A percentile compares a stretch with the other conserved stretches of the same genome.
Conservation (phyloP, 2,888 invertebrate species). For the Hydroisotoma schaefferi region DNA sequence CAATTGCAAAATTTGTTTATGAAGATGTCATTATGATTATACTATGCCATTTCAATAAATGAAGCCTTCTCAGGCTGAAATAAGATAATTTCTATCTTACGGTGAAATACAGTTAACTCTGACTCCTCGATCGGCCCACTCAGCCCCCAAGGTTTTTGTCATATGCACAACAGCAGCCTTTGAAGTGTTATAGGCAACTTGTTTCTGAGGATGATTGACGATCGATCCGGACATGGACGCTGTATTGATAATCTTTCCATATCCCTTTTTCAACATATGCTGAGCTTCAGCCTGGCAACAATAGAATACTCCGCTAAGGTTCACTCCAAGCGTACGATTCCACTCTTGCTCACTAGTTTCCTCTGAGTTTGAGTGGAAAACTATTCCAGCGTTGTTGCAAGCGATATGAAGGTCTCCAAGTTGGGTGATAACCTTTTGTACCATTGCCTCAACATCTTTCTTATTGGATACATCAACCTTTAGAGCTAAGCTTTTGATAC, state of each 20-base stretch:
- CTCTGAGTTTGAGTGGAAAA: slow-evolving; percentile 41
- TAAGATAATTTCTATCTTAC: too few relatives aligned
- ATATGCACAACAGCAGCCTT: slow-evolving; percentile 46
- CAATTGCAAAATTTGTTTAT: too few relatives aligned
- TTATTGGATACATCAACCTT: slow-evolving; percentile 48
- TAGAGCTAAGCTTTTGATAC: slow-evolving; percentile 40
- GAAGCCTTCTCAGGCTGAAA: neutral
- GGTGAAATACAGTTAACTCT: slow-evolving; percentile 47
- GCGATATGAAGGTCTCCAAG: slow-evolving; percentile 46
- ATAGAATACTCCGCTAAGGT: slow-evolving; percentile 47
- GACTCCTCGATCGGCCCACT: slow-evolving; percentile 46
- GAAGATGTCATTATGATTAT: too few relatives aligned
- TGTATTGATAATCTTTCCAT: slow-evolving; percentile 47
- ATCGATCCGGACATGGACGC: slow-evolving; percentile 46
- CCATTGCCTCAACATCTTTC: slow-evolving; percentile 42
- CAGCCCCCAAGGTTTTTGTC: slow-evolving; percentile 45
- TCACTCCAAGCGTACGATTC: slow-evolving; percentile 45
- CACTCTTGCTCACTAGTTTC: slow-evolving; percentile 43
- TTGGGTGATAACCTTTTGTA: slow-evolving; percentile 36
- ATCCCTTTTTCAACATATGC: slow-evolving; percentile 47
- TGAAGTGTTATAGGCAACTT: slow-evolving; percentile 44
- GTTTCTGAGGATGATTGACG: slow-evolving; percentile 46
- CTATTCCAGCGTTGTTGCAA: slow-evolving; percentile 48
- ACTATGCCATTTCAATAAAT: neutral
- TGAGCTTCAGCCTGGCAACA: slow-evolving; percentile 48